Conservation (phyloP, 2,888 invertebrate species). For the Phoronis australis region DNA sequence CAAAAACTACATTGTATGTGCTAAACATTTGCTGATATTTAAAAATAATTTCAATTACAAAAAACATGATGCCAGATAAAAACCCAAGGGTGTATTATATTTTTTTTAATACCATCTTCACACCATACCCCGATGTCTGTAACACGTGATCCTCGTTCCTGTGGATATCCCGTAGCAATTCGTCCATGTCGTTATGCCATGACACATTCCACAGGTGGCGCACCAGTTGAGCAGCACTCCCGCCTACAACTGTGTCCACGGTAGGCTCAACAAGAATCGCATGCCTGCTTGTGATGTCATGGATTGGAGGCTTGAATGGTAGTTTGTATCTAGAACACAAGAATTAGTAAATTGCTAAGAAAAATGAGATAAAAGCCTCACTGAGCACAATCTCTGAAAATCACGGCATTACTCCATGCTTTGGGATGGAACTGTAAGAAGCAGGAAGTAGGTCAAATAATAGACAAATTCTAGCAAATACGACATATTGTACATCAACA, state of each 20-base stretch:
- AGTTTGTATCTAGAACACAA: conserved; percentile 29
- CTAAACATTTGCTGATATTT: no score
- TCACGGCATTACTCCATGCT: no score
- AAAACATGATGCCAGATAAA: no score
- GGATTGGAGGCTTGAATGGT: conserved; percentile 35
- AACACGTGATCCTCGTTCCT: conserved; percentile 7
- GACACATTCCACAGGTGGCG: conserved; percentile 42
- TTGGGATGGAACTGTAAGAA: no score
- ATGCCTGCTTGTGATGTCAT: conserved; percentile 36
- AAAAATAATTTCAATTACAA: no score
- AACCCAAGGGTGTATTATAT: no score
- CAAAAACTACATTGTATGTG: no score
- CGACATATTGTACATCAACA: no score
- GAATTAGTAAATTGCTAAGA: not conserved
- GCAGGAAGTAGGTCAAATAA: no score
- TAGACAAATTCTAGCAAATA: no score
- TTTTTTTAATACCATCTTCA: not conserved
- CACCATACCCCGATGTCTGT: conserved; percentile 1
- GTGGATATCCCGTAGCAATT: conserved; percentile 23
- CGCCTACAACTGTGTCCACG: conserved; percentile 28
- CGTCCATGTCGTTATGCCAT: conserved; percentile 42
- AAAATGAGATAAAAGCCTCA: not conserved
- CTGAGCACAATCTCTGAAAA: no score
- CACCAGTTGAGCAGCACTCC: conserved; percentile 35
- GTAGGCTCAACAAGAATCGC: conserved; percentile 22